phyloP scores from a whole-genome alignment of 2,797 vertebrate species.

The Oryzias dopingdopingensis region DNA sequence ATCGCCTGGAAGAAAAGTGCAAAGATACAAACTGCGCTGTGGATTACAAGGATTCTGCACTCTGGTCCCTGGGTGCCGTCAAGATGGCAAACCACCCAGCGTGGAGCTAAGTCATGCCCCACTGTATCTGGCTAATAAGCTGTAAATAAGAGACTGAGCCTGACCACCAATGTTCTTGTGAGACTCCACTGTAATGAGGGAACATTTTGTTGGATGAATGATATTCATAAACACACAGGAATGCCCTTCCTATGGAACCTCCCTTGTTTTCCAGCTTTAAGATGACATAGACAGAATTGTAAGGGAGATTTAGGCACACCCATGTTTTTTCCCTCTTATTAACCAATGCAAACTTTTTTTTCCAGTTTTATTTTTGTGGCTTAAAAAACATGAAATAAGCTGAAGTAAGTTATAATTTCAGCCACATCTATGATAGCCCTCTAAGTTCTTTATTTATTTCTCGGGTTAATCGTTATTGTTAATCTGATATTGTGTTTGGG shows the following conservation, averaged over 20 bases:
- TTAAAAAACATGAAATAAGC: constrained; percentile 10
- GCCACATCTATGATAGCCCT: neutral
- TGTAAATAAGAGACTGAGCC: constrained; percentile 68
- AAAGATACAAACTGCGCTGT: constrained; percentile 48
- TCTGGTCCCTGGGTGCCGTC: constrained; percentile 57
- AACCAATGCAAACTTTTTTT: constrained; percentile 37
- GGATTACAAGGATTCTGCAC: constrained; percentile 62
- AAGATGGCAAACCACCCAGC: constrained; percentile 58
- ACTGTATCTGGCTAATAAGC: constrained; percentile 75
- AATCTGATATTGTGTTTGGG: too few species aligned
- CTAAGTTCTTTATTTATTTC: neutral
- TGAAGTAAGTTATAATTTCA: neutral
- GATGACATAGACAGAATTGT: constrained; percentile 35
- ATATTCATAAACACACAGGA: constrained; percentile 37
- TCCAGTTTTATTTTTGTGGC: constrained; percentile 14
- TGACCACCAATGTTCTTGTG: constrained; percentile 38
- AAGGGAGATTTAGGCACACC: constrained; percentile 32
- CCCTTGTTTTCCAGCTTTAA: constrained; percentile 38
- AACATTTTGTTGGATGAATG: constrained; percentile 60
- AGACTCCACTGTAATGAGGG: constrained; percentile 60
- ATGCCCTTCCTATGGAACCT: constrained; percentile 26
- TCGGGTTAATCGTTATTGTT: too few species aligned
- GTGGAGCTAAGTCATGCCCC: constrained; percentile 62
- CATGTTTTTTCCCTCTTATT: constrained; percentile 17
- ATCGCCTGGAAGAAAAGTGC: constrained; percentile 58